A percentile compares a stretch with the other conserved stretches of the same genome.
Conservation (phyloP, 2,888 invertebrate genomes). For the Ophioninae sp. region DNA sequence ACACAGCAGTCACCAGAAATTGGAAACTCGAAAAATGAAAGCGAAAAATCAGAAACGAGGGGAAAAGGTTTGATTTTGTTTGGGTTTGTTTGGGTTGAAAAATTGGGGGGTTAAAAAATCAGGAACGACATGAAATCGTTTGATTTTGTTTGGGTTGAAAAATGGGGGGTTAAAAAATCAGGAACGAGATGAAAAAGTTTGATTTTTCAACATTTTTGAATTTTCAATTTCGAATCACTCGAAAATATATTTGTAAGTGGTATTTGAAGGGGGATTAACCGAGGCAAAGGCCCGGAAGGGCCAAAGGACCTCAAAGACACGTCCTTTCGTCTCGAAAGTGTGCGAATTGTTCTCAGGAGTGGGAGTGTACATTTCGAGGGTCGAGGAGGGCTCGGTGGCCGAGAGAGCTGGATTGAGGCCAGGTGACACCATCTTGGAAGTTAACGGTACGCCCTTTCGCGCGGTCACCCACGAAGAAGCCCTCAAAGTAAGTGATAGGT, state of each 20-base stretch:
- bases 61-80: no score
- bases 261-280: slow-evolving; percentile 40
- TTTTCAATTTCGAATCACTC: not conserved
- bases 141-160: not conserved
- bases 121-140: not conserved
- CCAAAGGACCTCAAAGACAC: slow-evolving; percentile 39
- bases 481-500: slow-evolving; percentile 87
- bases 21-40: not conserved
- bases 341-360: slow-evolving; percentile 85
- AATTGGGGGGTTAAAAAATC: no score
- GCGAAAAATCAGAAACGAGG: no score
- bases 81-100: no score
- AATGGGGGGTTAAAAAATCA: no score
- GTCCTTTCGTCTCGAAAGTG: slow-evolving; percentile 69
- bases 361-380: slow-evolving; percentile 95
- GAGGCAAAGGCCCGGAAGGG: slow-evolving; percentile 19
- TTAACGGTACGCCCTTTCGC: slow-evolving; percentile 96
- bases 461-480: slow-evolving; percentile 96
- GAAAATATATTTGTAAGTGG: not conserved
- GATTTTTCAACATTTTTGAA: not conserved
- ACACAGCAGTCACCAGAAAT: not conserved
- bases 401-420: slow-evolving; percentile 93
- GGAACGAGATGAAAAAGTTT: not conserved
- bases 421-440: slow-evolving; percentile 97
- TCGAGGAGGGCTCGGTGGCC: slow-evolving; percentile 94